phyloP scores from a whole-genome alignment of 1,140 invertebrate genomes.

The Drosophila sp. region DNA sequence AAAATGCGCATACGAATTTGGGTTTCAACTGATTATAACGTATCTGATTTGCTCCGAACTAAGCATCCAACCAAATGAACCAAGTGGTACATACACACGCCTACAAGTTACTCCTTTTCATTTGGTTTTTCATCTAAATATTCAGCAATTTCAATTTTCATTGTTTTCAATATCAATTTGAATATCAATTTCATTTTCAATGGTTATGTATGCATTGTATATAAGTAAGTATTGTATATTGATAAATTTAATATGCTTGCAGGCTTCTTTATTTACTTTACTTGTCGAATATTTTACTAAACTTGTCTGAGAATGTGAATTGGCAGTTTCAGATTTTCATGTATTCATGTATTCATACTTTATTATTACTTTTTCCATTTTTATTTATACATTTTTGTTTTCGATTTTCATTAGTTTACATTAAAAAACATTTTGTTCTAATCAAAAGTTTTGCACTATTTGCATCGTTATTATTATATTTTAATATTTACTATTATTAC shows the following conservation, averaged over 20 bases:
- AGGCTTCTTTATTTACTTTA: conserved; percentile 38
- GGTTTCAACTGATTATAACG: conserved; percentile 9
- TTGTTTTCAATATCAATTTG: too few species aligned
- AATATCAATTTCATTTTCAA: conserved; percentile 30
- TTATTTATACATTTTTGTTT: conserved; percentile 48
- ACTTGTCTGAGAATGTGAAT: conserved; percentile 76
- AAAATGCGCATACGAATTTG: neutral
- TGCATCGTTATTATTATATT: conserved; percentile 19
- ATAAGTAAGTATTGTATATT: conserved; percentile 43
- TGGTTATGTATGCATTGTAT: conserved; percentile 36
- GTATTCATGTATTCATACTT: conserved; percentile 28
- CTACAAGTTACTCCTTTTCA: conserved; percentile 5
- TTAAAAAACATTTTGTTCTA: conserved; percentile 64
- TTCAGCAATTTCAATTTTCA: conserved; percentile 79
- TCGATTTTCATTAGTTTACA: conserved; percentile 44
- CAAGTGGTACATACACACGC: conserved; percentile 11
- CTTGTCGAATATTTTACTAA: conserved; percentile 52
- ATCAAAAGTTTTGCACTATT: conserved; percentile 66
- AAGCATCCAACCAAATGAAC: conserved; percentile 9
- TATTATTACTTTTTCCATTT: conserved; percentile 14
- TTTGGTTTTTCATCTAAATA: conserved; percentile 58
- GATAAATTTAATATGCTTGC: conserved; percentile 42
- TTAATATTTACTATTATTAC: conserved; percentile 34
- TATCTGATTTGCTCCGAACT: conserved; percentile 20
- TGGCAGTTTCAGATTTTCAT: conserved; percentile 74